Conservation (phyloP, 2,888 invertebrate genomes). For the Tinea trinotella region DNA sequence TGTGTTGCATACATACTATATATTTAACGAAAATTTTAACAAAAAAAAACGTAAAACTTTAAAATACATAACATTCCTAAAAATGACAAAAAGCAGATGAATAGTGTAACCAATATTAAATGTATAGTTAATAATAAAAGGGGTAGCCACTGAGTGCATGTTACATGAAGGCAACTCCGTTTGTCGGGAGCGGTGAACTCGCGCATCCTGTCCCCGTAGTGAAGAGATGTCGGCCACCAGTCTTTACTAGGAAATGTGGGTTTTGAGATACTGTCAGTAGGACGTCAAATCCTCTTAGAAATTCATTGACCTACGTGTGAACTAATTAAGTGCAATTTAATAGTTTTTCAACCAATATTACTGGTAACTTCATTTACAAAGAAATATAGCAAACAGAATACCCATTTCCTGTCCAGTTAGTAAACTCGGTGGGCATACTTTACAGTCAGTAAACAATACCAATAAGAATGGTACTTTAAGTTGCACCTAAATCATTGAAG, state of each 20-base stretch:
- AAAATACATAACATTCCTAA: no score
- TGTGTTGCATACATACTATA: conserved; percentile 23
- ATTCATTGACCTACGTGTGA: background rate
- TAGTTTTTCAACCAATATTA: background rate
- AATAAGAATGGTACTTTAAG: background rate
- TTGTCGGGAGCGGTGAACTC: conserved; percentile 49
- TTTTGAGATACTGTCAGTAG: conserved; percentile 61
- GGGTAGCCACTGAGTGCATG: background rate
- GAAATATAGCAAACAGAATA: conserved; percentile 30
- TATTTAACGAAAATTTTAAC: no score
- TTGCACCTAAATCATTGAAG: conserved; percentile 3
- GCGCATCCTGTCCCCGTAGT: conserved; percentile 59
- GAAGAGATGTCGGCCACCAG: conserved; percentile 50
- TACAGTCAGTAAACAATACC: background rate
- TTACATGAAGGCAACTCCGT: background rate
- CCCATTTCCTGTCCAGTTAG: conserved; percentile 24
- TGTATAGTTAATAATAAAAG: no score
- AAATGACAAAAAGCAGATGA: no score
- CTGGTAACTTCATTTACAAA: conserved; percentile 26
- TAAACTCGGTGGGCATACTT: conserved; percentile 24
- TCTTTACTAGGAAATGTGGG: conserved; percentile 63
- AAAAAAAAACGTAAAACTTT: no score
- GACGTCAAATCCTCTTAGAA: conserved; percentile 24
- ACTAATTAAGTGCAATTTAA: background rate
- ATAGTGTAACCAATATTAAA: no score